Evolutionary conservation across 2,888 invertebrate genomes (phyloP).

Genomic region (Dione vanillae): DNA sequence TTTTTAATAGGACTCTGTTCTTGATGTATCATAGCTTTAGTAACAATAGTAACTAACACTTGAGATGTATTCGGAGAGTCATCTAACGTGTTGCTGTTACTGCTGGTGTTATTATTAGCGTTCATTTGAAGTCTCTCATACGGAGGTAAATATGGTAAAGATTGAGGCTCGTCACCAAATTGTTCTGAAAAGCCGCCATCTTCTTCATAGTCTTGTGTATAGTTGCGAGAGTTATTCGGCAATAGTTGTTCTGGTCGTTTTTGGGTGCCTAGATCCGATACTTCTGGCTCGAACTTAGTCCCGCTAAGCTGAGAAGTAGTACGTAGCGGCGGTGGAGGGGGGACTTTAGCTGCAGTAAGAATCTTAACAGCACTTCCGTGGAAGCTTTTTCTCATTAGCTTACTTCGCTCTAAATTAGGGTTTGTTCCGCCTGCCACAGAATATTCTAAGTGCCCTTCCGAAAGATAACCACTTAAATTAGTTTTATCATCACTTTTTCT

Average conservation of each 20-base stretch:
- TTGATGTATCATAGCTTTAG: slow-evolving; percentile 93
- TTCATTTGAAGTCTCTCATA: slow-evolving; percentile 63
- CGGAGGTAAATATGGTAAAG: slow-evolving; percentile 85
- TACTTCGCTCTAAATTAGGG: slow-evolving; percentile 93
- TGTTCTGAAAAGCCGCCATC: slow-evolving; percentile 81
- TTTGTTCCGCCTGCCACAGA: slow-evolving; percentile 87
- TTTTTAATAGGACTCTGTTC: slow-evolving; percentile 89
- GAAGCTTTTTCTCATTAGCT: slow-evolving; percentile 94
- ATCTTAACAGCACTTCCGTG: slow-evolving; percentile 93
- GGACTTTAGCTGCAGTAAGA: slow-evolving; percentile 92
- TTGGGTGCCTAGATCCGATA: slow-evolving; percentile 73
- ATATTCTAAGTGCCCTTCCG: slow-evolving; percentile 94
- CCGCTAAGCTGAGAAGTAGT: slow-evolving; percentile 93
- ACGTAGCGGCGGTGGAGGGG: slow-evolving; percentile 92
- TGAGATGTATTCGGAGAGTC: slow-evolving; percentile 68
- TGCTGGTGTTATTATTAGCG: slow-evolving; percentile 60
- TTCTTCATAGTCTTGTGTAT: slow-evolving; percentile 69
- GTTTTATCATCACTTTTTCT: slow-evolving; percentile 85
- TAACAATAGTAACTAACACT: slow-evolving; percentile 89
- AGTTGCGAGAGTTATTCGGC: slow-evolving; percentile 57
- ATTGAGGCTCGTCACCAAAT: slow-evolving; percentile 84
- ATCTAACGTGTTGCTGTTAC: slow-evolving; percentile 66
- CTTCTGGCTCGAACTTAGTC: slow-evolving; percentile 86
- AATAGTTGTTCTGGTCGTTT: slow-evolving; percentile 74
- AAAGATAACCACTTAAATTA: slow-evolving; percentile 91